Conservation (phyloP, 1,140 invertebrate species). For the Musca domestica region DNA sequence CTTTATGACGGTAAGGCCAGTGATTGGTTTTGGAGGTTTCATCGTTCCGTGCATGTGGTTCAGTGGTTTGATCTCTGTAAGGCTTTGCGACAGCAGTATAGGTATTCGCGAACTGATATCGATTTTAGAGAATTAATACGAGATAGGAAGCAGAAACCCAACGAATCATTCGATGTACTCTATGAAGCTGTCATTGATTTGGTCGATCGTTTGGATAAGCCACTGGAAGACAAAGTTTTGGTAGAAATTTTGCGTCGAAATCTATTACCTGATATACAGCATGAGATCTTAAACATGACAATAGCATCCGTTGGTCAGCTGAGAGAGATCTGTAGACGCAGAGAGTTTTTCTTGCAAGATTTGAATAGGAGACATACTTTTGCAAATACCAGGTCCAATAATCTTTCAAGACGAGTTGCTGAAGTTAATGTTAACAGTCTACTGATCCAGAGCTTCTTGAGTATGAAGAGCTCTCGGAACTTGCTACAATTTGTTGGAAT, state of each 20-base stretch:
- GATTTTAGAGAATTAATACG: no score
- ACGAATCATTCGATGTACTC: no score
- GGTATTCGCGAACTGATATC: constrained; percentile 7
- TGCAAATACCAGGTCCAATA: neutral
- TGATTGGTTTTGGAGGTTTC: constrained; percentile 2
- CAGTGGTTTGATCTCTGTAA: neutral
- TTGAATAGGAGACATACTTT: neutral
- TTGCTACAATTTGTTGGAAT: constrained; percentile 24
- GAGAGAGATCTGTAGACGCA: neutral
- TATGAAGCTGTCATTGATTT: no score
- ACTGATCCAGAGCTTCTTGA: neutral
- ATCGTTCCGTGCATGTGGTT: neutral
- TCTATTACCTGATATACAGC: constrained; percentile 5
- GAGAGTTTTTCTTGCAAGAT: neutral
- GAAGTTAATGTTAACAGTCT: neutral
- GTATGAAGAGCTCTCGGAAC: neutral
- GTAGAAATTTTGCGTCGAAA: neutral
- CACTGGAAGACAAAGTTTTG: neutral
- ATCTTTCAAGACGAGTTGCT: neutral
- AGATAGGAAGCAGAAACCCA: no score
- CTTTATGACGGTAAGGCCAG: neutral
- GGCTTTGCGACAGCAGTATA: neutral
- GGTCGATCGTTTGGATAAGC: neutral
- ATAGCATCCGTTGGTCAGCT: neutral
- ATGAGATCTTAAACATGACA: neutral